Base-by-base conservation (phyloP, 2,888 invertebrate genomes). In the Hemistola chrysoprasaria region DNA sequence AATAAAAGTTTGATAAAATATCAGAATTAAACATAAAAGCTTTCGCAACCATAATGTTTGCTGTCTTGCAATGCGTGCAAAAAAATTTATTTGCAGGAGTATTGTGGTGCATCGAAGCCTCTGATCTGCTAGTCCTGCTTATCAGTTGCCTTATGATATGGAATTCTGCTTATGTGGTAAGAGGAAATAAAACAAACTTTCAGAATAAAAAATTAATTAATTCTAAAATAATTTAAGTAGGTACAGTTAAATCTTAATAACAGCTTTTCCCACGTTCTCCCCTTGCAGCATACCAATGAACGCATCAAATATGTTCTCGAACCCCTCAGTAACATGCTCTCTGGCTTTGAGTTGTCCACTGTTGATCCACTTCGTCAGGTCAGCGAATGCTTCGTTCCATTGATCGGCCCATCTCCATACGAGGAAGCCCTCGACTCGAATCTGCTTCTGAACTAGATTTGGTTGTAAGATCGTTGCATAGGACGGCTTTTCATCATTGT, bases 251-350 rank as follows among this genome's bases (percentile, higher is more conserved):
- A 87, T 87, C 79, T 92, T 91, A 24, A 94, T 90, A 44, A 94
- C 83, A 27, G 93, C 92, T 77, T 95, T 95, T 10, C 94, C 95
- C 9, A 73, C 68, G 65, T 93, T 94, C 25, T 91, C 90, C n/a
- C 94, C 94, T 6, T 67, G 69, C 2, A 90, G 73, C 85, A 94
- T 90, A 11, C 91, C 92, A 11, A 90, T 70, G 51, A 95, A 93
- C 1, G 94, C 94, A 24, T 92, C 86, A 22, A 90, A 91, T 70
- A 93, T 85, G 37, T 93, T 93, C 36, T 93, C 92, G 62, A 94
- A 94, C 1, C 94, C 94, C 44, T 92, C 89, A 0, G 92, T 92
- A 0, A 92, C 67, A 1, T 93, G 93, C 73, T 95, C 95, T 22
- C 76, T 79, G 40, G 90, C 90, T 53, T 91, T 90, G 10, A 95